Evolutionary conservation across 2,888 invertebrate genomes (phyloP), one percentile per base, ranked within the genome.

Genomic region (Oscheius sp.): DNA sequence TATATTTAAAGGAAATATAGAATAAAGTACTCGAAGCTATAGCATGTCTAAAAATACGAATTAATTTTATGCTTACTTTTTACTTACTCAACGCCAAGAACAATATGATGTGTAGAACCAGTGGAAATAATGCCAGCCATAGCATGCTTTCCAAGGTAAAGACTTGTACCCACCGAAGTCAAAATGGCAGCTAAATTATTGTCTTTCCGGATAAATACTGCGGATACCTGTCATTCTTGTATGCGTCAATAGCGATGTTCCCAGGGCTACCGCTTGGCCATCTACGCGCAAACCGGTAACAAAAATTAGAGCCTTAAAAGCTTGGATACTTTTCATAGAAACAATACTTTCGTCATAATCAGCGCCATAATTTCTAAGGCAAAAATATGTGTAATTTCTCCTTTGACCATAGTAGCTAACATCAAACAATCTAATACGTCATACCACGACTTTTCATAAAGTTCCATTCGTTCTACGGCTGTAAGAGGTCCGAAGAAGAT

Each of bases 381-480:
- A n/a, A 58, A 25, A 5, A 25, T 12, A 29, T 27, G 16, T 21
- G 16, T 29, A 16, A 29, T 27, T 29, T 58, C 16, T 58, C 58
- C 58, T 16, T 29, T 25, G 58, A 58, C 27, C n/a, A 58, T 16
- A 12, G 58, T 58, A 16, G 27, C n/a, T 21, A 58, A 58, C 27
- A 58, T 25, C 29, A 58, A n/a, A 27, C 58, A 16, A 29, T 58
- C 58, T 13, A 58, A n/a, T 13, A 16, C 5, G 27, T 55, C 23
- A 25, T 25, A 25, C 56, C 56, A 55, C 6, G 21, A 5, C 35
- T 21, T 27, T 29, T 58, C 58, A 29, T 58, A n/a, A n/a, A 58
- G n/a, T 29, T 58, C 58, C 6, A 13, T n/a, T 16, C 18, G 25
- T 27, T 58, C 58, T 12, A 29, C 12, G 1, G 13, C 29, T 16